Evolutionary conservation across 2,888 invertebrate species (phyloP), one percentile per base, ranked within the genome.

Genomic region (Icerya purchasi): DNA sequence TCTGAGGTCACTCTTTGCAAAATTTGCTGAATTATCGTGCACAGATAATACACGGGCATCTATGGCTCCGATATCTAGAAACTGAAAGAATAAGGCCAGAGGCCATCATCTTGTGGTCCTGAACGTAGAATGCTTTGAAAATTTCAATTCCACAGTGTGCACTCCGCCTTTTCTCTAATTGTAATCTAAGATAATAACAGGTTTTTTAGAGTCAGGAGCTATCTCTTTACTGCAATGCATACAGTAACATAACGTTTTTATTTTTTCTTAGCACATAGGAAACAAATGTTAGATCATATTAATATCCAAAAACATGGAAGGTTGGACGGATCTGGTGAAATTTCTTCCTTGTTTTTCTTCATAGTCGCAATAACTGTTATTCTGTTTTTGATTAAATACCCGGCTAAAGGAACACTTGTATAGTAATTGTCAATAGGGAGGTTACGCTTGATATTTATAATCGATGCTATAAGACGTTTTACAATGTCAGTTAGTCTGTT

Each of bases 141-240:
- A 36, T 36, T 36, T 36, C 36, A 36, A 36, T 36, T n/a, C n/a
- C n/a, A 36, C 36, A 14, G 36, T 36, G 36, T 67, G 66, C 22
- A 67, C 66, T 52, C 62, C 66, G 53, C 65, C 64, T 63, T 66
- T 67, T 23, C 65, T 64, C 52, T 53, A 58, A 57, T 67, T 66
- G 55, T 66, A 67, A 59, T 66, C 63, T 18, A 65, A 55, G 3
- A 65, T 64, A 22, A 67, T 63, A 22, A 64, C 57, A n/a, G 67
- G 65, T 56, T 68, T 67, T 60, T 3, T 64, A 62, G 5, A 36
- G 36, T 36, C 36, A 36, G 36, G 36, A 36, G 5, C 36, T 36
- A 36, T 36, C 36, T 36, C 36, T 36, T 36, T 36, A 36, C 36
- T 36, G 36, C 36, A 5, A 14, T 36, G 36, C 36, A 36, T 36